Evolutionary conservation across 2,888 invertebrate genomes (phyloP).

Genomic region (Fragum whitleyi): DNA sequence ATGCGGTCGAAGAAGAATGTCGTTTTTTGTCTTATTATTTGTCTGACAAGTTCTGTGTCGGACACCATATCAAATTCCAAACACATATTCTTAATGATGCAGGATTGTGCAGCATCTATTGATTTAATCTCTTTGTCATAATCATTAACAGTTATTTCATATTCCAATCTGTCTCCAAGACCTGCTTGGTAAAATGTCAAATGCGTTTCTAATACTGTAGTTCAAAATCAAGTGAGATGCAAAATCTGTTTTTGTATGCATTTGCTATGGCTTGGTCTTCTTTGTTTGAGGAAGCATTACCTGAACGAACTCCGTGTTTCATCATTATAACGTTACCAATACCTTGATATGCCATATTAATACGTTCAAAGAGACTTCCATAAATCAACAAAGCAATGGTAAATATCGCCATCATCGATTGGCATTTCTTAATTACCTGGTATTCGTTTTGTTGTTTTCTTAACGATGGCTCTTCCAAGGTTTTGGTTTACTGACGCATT

Average conservation of each 20-base stretch:
- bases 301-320: slow-evolving; percentile 44
- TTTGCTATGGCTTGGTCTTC: no score
- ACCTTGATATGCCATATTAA: slow-evolving; percentile 60
- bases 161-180: slow-evolving; percentile 47
- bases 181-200: slow-evolving; percentile 52
- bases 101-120: slow-evolving; percentile 37
- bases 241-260: no score
- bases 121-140: slow-evolving; percentile 38
- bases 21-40: slow-evolving; percentile 38
- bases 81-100: slow-evolving; percentile 52
- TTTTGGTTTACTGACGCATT: slow-evolving; percentile 54
- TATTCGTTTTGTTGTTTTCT: slow-evolving; percentile 56
- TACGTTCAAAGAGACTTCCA: no score
- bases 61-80: no score
- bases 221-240: slow-evolving; percentile 53
- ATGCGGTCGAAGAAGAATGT: slow-evolving; percentile 53
- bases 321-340: slow-evolving; percentile 42
- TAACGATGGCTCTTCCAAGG: slow-evolving; percentile 57
- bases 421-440: slow-evolving; percentile 53
- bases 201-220: slow-evolving; percentile 37
- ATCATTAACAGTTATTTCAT: slow-evolving; percentile 51
- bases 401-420: slow-evolving; percentile 29
- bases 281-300: slow-evolving; percentile 18
- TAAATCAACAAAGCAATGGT: no score
- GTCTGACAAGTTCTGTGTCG: slow-evolving; percentile 42